Conservation (phyloP, 2,797 vertebrate genomes). For the Coranthus polyacanthus region DNA sequence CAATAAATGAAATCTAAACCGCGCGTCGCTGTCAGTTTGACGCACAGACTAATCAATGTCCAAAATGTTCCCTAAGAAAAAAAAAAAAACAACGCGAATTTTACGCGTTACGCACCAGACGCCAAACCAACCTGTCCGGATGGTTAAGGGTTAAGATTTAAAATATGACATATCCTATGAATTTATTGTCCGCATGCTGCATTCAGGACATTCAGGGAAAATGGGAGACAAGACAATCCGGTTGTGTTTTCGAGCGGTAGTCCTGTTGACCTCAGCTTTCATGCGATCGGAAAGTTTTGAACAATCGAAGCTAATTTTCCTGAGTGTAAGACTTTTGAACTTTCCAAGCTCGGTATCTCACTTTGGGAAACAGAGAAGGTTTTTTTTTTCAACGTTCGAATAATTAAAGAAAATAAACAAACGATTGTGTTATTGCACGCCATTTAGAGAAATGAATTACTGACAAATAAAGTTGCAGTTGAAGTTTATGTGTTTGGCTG, state of each 20-base stretch:
- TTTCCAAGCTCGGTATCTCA: too few species aligned
- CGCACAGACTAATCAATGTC: not conserved
- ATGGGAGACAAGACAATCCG: not conserved
- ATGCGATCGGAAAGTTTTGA: constrained; percentile 10
- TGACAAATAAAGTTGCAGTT: not conserved
- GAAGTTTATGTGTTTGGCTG: constrained; percentile 7
- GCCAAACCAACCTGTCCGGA: constrained; percentile 19
- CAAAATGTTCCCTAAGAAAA: not conserved
- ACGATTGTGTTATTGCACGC: rapidly evolving
- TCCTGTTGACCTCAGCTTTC: not conserved
- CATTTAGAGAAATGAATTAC: not conserved
- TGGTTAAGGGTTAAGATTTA: constrained; percentile 70
- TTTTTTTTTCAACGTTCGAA: not conserved
- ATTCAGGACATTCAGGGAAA: constrained; percentile 31
- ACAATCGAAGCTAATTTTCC: not conserved
- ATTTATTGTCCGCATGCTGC: constrained; percentile 62
- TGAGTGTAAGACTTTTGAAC: not conserved
- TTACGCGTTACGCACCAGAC: constrained; percentile 27
- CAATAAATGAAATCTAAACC: not conserved
- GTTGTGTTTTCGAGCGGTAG: constrained; percentile 5
- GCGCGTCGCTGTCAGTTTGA: not conserved
- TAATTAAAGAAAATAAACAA: not conserved
- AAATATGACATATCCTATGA: constrained; percentile 20
- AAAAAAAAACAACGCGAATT: not conserved
- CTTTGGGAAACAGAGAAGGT: too few species aligned